Base-by-base conservation (phyloP, 2,113 vertebrate species). In the Otocyon megalotis region DNA sequence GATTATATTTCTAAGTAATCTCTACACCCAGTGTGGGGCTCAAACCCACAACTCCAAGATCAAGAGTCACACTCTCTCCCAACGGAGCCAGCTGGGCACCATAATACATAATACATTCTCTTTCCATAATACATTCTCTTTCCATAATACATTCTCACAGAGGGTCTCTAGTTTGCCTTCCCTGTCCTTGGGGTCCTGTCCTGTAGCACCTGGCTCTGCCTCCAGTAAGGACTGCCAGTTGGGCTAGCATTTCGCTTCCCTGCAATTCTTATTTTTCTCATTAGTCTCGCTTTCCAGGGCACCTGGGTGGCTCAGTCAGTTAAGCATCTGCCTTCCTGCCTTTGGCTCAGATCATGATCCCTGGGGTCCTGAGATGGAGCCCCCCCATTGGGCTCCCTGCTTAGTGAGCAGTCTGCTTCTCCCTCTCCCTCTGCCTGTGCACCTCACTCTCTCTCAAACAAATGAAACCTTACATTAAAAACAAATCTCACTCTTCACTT, bases 141-240 rank as follows among this genome's bases (percentile, higher is more conserved):
- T 54, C 37, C 65, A 58, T 8, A 26, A 11, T 3, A 0, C 20
- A 10, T 20, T 60, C 26, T 30, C 6, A 0, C 5, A 5, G 13
- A 28, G 56, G 4, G 50, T 32, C 56, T 83, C 56, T 0, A 22
- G 53, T 28, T 17, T 28, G 30, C 48, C 63, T 56, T 76, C 48
- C 30, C 32, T 5, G 48, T 54, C 50, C 76, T 12, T 1, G 8
- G 1, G 0, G 11, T 37, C 54, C 22, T 2, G 30, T 67, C 65
- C 71, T 1, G 14, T 13, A 56, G 69, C 56, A 5, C 3, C 60
- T 5, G 8, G 15, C 0, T 2, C n/a, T 19, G 12, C 24, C 13
- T 67, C 72, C 43, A 58, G 2, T 0, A 24, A 80, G 80, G 60
- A 37, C 20, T 9, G 8, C 19, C 10, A 5, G 56, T 16, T 16